phyloP scores from a whole-genome alignment of 2,797 vertebrate genomes.

The Microhierax caerulescens region DNA sequence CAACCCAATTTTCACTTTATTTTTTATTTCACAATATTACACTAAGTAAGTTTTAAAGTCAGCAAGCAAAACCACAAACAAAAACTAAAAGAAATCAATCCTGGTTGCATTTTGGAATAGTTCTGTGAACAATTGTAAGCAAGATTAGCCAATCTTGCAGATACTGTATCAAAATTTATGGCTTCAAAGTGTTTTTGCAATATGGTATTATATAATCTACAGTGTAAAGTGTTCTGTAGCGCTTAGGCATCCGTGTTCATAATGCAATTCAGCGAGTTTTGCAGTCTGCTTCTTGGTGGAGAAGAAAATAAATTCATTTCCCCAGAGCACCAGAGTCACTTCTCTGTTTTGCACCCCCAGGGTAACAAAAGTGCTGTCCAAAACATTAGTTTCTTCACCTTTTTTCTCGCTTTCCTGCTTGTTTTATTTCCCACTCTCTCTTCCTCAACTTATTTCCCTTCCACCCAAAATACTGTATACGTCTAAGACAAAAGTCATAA shows the following conservation, averaged over 20 bases:
- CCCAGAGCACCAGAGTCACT: neutral
- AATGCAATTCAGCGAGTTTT: neutral
- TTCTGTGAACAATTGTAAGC: neutral
- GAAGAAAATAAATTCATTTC: neutral
- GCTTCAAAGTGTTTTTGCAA: neutral
- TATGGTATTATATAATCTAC: neutral
- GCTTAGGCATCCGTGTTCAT: neutral
- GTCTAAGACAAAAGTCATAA: neutral
- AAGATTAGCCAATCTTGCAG: neutral
- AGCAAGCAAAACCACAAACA: neutral
- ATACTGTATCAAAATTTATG: neutral
- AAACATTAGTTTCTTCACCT: neutral
- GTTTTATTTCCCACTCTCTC: neutral
- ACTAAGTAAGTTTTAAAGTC: neutral
- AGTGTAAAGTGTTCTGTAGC: neutral
- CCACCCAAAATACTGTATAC: neutral
- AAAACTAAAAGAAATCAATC: neutral
- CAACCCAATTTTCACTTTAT: neutral
- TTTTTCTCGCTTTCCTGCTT: neutral
- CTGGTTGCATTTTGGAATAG: neutral
- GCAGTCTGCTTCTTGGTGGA: neutral
- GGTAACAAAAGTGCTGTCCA: neutral
- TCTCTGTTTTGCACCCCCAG: constrained; percentile 8
- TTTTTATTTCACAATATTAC: neutral
- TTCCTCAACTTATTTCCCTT: neutral